phyloP scores from a whole-genome alignment of 2,888 invertebrate species.

The Iphiclides podalirius region DNA sequence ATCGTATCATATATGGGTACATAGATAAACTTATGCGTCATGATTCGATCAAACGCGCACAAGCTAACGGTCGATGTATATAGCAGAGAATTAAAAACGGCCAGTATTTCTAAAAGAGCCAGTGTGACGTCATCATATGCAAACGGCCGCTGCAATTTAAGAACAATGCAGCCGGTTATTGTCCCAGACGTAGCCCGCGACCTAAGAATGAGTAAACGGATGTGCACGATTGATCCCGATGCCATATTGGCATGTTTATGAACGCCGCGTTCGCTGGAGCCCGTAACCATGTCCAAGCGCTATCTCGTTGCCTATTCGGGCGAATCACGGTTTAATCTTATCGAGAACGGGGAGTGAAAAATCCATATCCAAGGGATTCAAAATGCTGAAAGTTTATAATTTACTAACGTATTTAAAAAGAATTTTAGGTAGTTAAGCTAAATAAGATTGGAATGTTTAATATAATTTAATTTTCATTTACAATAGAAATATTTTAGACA shows the following conservation, averaged over 20 bases:
- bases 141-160: slow-evolving; percentile 38
- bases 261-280: slow-evolving; percentile 44
- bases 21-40: slow-evolving; percentile 24
- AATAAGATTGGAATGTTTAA: no score
- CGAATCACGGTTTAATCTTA: slow-evolving; percentile 1
- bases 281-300: slow-evolving; percentile 9
- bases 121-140: slow-evolving; percentile 24
- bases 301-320: slow-evolving; percentile 7
- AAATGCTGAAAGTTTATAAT: no score
- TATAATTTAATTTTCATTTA: no score
- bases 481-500: no score
- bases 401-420: no score
- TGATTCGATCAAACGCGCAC: slow-evolving; percentile 16
- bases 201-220: slow-evolving; percentile 53
- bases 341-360: background rate
- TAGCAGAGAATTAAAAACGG: no score
- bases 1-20: slow-evolving; percentile 26
- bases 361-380: no score
- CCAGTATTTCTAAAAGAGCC: no score
- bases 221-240: slow-evolving; percentile 62
- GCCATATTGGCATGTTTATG: slow-evolving; percentile 65
- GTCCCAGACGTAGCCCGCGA: slow-evolving; percentile 46
- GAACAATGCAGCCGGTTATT: slow-evolving; percentile 41
- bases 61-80: background rate
- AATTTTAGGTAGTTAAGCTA: no score